Conservation (phyloP, 1,140 invertebrate species). For the Teleogryllus occipitalis region DNA sequence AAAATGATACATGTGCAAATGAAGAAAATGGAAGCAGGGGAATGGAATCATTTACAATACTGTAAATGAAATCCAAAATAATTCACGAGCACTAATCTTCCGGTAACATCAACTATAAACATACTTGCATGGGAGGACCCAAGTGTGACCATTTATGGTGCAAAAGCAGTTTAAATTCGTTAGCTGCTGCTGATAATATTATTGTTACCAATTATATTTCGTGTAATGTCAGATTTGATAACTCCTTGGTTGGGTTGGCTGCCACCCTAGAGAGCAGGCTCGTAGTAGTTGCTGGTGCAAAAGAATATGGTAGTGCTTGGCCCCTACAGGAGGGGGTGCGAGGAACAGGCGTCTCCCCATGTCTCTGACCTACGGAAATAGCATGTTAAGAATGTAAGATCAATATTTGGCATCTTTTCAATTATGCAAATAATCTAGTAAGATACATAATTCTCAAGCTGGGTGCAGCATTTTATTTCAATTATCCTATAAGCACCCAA, state of each 20-base stretch:
- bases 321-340: neutral
- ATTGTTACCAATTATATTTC: neutral
- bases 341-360: neutral
- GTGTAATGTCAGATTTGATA: neutral
- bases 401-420: neutral
- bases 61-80: neutral
- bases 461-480: neutral
- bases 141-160: neutral
- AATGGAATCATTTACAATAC: neutral
- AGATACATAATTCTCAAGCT: neutral
- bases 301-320: neutral
- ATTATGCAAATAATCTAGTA: neutral
- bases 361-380: neutral
- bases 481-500: neutral
- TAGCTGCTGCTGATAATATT: slow-evolving; percentile 1
- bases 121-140: neutral
- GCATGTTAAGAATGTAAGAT: neutral
- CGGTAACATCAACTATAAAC: neutral
- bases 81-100: neutral
- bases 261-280: neutral
- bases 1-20: neutral
- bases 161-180: neutral
- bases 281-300: neutral
- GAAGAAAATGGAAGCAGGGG: neutral
- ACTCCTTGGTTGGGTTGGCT: neutral